Evolutionary conservation across 2,113 vertebrate genomes (phyloP).

Genomic region (Orthonyx spaldingii): DNA sequence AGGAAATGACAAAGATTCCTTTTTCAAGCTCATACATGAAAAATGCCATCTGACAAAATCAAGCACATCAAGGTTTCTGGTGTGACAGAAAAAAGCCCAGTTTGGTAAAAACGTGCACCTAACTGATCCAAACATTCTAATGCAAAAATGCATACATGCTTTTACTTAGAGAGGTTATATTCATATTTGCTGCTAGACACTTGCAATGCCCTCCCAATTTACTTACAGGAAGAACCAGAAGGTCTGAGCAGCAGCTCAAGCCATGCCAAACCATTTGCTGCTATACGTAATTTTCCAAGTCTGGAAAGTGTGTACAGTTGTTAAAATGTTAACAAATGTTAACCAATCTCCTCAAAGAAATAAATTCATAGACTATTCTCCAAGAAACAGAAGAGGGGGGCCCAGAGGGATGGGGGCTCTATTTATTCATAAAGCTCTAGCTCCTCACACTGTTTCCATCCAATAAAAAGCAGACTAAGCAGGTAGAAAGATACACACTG

Average conservation of each 20-base stretch:
- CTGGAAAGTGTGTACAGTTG: background rate
- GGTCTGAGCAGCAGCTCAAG: background rate
- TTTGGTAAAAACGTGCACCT: background rate
- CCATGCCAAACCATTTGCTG: background rate
- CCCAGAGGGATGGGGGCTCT: background rate
- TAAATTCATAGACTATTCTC: background rate
- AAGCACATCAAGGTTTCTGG: background rate
- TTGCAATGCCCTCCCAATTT: background rate
- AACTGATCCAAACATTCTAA: background rate
- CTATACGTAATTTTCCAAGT: background rate
- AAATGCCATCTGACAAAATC: background rate
- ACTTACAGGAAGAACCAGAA: background rate
- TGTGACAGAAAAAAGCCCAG: accelerated
- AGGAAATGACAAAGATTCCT: background rate
- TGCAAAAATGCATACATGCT: background rate
- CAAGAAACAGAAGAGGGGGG: background rate
- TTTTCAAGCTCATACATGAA: background rate
- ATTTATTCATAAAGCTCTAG: background rate
- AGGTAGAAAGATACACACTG: background rate
- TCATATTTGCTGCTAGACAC: background rate
- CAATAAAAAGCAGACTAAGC: background rate
- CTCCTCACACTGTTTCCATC: background rate
- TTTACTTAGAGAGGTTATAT: background rate
- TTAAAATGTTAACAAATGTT: background rate
- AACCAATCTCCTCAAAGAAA: background rate